These are phyloP conservation scores for Pygoscelis adeliae DNA, from an alignment of 2,113 vertebrate species.

Conservation along the genomic window DNA sequence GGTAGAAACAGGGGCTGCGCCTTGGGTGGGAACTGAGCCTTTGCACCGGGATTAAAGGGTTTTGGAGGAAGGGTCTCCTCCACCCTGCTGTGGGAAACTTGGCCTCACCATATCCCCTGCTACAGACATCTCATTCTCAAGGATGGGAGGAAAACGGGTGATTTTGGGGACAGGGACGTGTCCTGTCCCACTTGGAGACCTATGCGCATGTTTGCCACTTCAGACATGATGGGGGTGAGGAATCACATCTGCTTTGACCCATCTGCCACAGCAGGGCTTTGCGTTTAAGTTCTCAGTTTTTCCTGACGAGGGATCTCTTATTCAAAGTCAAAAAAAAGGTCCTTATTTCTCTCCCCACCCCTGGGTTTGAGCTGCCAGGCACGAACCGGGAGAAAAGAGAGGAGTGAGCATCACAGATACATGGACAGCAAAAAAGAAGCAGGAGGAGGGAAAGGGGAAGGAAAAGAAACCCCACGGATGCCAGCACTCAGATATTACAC, in stretches of 20 bases:
- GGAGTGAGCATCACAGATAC: neutral
- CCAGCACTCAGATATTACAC: neutral
- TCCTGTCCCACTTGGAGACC: neutral
- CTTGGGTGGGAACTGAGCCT: neutral
- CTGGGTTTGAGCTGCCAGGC: neutral
- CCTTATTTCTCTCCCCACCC: neutral
- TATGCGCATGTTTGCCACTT: neutral
- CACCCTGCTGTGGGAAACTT: neutral
- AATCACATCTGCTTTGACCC: neutral
- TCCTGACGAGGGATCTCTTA: neutral
- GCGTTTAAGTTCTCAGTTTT: neutral
- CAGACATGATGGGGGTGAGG: neutral
- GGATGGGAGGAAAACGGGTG: neutral
- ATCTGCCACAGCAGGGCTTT: neutral
- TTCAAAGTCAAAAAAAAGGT: neutral
- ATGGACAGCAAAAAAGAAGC: neutral
- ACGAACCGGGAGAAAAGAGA: neutral
- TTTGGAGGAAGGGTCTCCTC: neutral
- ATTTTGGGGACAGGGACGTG: neutral
- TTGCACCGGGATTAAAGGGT: neutral
- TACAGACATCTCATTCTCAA: neutral
- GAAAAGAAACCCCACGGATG: neutral
- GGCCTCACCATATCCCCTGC: neutral
- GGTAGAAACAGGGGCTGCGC: neutral
- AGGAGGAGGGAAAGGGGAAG: neutral